Evolutionary conservation across 2,888 invertebrate species (phyloP).

Genomic region (Phlogophora meticulosa): DNA sequence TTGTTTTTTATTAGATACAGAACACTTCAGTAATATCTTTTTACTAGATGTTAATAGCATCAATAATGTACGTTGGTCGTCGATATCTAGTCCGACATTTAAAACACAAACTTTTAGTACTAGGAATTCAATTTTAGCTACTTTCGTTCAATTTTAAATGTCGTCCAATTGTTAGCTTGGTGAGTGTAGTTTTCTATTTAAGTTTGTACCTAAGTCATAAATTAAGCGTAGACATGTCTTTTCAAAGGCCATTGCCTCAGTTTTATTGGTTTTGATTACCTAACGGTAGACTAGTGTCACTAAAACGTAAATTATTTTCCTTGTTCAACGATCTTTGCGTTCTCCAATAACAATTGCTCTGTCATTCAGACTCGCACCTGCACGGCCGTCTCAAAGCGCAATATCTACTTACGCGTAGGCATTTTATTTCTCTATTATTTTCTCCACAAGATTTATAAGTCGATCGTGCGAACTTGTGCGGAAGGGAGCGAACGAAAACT

Average conservation of each 20-base stretch:
- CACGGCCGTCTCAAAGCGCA: slow-evolving; percentile 24
- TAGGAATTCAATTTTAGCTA: slow-evolving; percentile 12
- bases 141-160: background rate
- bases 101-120: slow-evolving; percentile 1
- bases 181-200: slow-evolving; percentile 18
- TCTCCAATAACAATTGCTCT: slow-evolving; percentile 34
- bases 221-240: slow-evolving; percentile 10
- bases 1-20: slow-evolving; percentile 55
- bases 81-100: background rate
- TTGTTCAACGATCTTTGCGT: slow-evolving; percentile 12
- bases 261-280: background rate
- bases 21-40: slow-evolving; percentile 4
- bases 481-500: slow-evolving; percentile 67
- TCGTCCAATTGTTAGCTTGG: slow-evolving; percentile 11
- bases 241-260: background rate
- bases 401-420: slow-evolving; percentile 59
- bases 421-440: slow-evolving; percentile 70
- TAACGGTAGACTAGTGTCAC: background rate
- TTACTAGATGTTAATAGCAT: slow-evolving; percentile 17
- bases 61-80: background rate
- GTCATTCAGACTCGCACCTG: slow-evolving; percentile 35
- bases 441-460: slow-evolving; percentile 72
- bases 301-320: background rate
- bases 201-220: slow-evolving; percentile 15
- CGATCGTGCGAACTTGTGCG: slow-evolving; percentile 68